Base-by-base conservation (phyloP, 2,888 invertebrate species). In the Rhamnusium bicolor region DNA sequence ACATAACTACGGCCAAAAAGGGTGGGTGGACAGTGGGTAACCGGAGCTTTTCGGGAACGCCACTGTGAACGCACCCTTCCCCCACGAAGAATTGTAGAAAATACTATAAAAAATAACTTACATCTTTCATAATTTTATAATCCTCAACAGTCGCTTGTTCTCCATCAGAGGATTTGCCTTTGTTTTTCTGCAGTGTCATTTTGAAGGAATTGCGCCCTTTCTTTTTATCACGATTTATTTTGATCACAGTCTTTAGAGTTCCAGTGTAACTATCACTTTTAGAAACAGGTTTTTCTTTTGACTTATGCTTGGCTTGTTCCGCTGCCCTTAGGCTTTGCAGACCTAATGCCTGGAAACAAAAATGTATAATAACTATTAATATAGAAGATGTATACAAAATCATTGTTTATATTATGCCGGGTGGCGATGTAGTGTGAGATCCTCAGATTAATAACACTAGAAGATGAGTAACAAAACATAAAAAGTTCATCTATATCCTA, bases 231-330 rank as follows among this genome's bases (percentile, higher is more conserved):
- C 93, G 91, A 85, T 92, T 93, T 77, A 95, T 88, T 88, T 95
- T 94, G 81, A 96, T 96, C 81, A 96, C 93, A 80, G 95, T 95
- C 86, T 95, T 96, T 77, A 96, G 86, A 0, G 95, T 95, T 47
- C 96, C 96, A 1, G 95, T 94, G 83, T 94, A 95, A 80, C 91
- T 82, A 47, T 85, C 85, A 65, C 73, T 79, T 72, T 78, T 83
- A 46, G 76, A 62, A 63, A 79, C 79, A 18, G 75, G 69, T 73
- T 82, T 82, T 51, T 82, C 82, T 69, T 84, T 84, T 51, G 78
- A 77, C 51, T 80, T 84, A 58, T 77, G 67, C 56, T 91, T 92
- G 1, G 92, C 92, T 82, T 93, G 92, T 76, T 94, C 93, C 0
- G 94, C 94, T 6, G 93, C 94, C 82, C 93, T 92, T 81, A 93